Evolutionary conservation across 2,888 invertebrate genomes (phyloP).

Genomic region (Bombyx huttoni): DNA sequence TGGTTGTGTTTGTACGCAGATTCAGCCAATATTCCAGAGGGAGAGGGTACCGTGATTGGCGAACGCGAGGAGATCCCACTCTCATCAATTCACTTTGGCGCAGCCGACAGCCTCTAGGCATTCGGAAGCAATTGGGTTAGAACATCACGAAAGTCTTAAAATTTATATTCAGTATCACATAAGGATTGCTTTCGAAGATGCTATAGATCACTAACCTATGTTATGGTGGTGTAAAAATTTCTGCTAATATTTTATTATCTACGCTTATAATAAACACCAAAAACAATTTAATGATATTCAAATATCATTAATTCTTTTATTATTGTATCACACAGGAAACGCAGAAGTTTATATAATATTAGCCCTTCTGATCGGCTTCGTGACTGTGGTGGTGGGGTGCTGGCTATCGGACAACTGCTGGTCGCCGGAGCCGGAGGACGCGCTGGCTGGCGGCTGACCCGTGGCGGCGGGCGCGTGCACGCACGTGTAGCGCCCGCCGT

Average conservation of each 20-base stretch:
- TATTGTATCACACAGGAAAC: slow-evolving; percentile 66
- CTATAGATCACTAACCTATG: too few species aligned
- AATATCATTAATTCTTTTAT: too few species aligned
- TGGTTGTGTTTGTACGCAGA: slow-evolving; percentile 49
- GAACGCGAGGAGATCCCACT: slow-evolving; percentile 78
- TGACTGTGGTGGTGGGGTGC: slow-evolving; percentile 82
- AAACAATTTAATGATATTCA: neutral
- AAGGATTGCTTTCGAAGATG: too few species aligned
- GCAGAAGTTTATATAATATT: slow-evolving; percentile 83
- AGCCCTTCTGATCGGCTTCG: slow-evolving; percentile 79
- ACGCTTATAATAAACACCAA: neutral
- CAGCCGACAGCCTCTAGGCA: slow-evolving; percentile 81
- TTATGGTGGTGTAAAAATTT: neutral
- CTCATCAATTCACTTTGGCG: slow-evolving; percentile 81
- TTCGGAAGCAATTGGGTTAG: slow-evolving; percentile 76
- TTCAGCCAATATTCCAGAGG: slow-evolving; percentile 74
- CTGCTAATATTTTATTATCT: neutral
- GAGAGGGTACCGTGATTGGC: slow-evolving; percentile 79
- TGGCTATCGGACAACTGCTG: slow-evolving; percentile 85
- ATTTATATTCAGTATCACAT: neutral
- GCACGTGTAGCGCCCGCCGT: slow-evolving; percentile 69
- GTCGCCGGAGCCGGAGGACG: slow-evolving; percentile 81
- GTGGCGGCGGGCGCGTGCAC: slow-evolving; percentile 75
- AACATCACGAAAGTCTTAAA: slow-evolving; percentile 3
- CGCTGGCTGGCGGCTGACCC: slow-evolving; percentile 79